Evolutionary conservation across 1,140 invertebrate species (phyloP).

Genomic region (Liolophura sinensis): DNA sequence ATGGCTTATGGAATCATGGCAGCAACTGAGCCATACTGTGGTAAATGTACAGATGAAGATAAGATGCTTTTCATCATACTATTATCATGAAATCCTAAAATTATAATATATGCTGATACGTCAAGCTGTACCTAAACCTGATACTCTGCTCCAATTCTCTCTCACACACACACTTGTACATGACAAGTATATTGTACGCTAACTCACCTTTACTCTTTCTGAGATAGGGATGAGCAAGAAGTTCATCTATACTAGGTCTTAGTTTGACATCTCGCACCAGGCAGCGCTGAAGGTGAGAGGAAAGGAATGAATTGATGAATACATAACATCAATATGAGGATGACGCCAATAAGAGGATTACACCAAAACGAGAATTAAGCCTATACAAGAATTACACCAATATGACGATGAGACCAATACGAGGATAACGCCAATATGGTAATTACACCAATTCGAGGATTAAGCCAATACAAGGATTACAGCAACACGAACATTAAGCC

Average conservation of each 20-base stretch:
- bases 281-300: conserved; percentile 62
- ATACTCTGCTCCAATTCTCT: too few relatives aligned
- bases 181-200: too few relatives aligned
- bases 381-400: neutral
- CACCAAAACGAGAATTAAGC: neutral
- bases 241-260: conserved; percentile 72
- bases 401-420: neutral
- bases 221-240: conserved; percentile 71
- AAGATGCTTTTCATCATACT: too few relatives aligned
- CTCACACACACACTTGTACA: too few relatives aligned
- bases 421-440: neutral
- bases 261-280: conserved; percentile 71
- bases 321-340: neutral
- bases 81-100: too few relatives aligned
- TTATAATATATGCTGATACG: too few relatives aligned
- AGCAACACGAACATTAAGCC: too few relatives aligned
- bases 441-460: neutral
- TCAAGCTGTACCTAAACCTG: too few relatives aligned
- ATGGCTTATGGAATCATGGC: too few relatives aligned
- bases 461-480: neutral
- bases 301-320: neutral
- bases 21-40: too few relatives aligned
- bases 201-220: conserved; percentile 8
- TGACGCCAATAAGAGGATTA: neutral
- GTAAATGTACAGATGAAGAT: too few relatives aligned